Evolutionary conservation across 92 coral and sea anemone genomes (phyloP), one percentile per base, ranked within the genome.

Genomic region (Porites evermanni): DNA sequence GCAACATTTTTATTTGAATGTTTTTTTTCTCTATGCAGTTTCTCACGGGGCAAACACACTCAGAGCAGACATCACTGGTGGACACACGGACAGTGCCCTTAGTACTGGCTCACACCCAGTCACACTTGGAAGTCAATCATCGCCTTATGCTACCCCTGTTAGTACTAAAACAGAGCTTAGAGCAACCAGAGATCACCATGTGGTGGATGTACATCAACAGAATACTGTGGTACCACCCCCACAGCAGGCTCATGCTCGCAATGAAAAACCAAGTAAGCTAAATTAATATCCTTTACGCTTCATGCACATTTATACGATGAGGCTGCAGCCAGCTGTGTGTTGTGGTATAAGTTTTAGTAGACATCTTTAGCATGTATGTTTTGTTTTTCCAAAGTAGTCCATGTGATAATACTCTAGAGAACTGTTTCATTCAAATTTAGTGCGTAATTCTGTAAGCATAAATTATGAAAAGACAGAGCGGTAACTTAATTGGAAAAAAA

Each of bases 161-260:
- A 79, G 92, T 47, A 82, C 94, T 67, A 90, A 92, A 85, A 84
- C 91, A 32, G 98, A 94, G 54, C 95, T 92, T 70, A 59, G 96
- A 88, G 84, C 92, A 63, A 91, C 93, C 72, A 88, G 93, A 53
- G 95, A 95, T 50, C 98, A 93, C 13, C 96, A 96, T 51, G 88
- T 93, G 69, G 94, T 96, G 32, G 98, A 97, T 67, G 86, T 95
- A 66, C 80, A 89, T 60, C 98, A 95, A 75, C 98, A 95, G 85
- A 79, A 91, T 10, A 20, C 94, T 0, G 72, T 93, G 74, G 89
- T 80, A 2, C 92, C 95, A 51, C 89, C 99, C 24, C 84, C 92
- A 1, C 99, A 93, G 67, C 91, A 80, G 59, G 89, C 92, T 5
- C 89, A 93, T 77, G 70, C 94, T 23, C 92, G 91, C 53, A 74